Evolutionary conservation across 2,113 vertebrate genomes (phyloP).

Genomic region (Phrynosoma blainvillii): DNA sequence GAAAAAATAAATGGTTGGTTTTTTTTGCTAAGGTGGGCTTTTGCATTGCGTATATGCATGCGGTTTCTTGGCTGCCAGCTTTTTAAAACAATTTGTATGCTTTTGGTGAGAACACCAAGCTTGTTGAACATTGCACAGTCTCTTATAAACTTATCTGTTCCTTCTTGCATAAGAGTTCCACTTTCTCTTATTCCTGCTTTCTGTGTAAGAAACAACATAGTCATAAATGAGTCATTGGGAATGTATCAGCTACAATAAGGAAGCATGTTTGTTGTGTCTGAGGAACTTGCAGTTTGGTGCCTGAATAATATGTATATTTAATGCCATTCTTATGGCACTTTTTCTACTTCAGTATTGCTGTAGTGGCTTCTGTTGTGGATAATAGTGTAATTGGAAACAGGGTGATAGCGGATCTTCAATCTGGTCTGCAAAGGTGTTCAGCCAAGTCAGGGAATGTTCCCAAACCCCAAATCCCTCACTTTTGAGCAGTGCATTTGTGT

Average conservation of each 20-base stretch:
- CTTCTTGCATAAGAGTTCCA: too few species aligned
- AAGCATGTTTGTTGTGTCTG: not conserved
- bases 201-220: not conserved
- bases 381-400: not conserved
- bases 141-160: not conserved
- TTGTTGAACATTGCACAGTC: fast-evolving
- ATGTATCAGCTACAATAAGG: not conserved
- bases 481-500: not conserved
- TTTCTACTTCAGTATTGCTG: too few species aligned
- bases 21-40: not conserved
- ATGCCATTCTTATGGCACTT: not conserved
- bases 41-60: not conserved
- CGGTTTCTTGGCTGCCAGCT: too few species aligned
- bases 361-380: not conserved
- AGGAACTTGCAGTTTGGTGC: not conserved
- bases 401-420: too few species aligned
- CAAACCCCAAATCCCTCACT: too few species aligned
- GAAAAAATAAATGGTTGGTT: not conserved
- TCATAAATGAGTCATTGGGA: not conserved
- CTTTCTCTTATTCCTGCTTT: not conserved
- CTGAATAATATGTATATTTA: not conserved
- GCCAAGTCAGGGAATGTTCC: too few species aligned
- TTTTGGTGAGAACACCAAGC: not conserved
- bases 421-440: too few species aligned
- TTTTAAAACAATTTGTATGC: not conserved